Percentiles rank a stretch among this genome's conserved stretches.
These are phyloP conservation scores for Esox niger DNA, from an alignment of 2,113 vertebrate species.

Conservation along the genomic window DNA sequence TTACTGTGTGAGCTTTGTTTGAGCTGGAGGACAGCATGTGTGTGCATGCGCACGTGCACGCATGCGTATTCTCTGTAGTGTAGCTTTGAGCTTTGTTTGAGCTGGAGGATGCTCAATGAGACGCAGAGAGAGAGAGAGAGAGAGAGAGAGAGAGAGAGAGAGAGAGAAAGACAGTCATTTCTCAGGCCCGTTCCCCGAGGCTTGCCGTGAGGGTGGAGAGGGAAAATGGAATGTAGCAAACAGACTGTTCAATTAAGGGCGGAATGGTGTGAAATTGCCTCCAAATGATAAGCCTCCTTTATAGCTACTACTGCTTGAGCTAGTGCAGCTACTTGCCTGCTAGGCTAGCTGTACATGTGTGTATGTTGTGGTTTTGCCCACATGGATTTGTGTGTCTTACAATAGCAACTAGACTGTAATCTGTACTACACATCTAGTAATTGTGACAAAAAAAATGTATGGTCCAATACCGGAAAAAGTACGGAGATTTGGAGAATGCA, in stretches of 20 bases:
- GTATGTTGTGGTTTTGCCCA: neutral
- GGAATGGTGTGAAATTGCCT: slow-evolving; percentile 80
- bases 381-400: no score
- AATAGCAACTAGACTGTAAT: no score
- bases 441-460: no score
- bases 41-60: slow-evolving; percentile 31
- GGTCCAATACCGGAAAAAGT: no score
- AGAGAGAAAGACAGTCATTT: slow-evolving; percentile 74
- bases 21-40: slow-evolving; percentile 65
- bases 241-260: slow-evolving; percentile 81
- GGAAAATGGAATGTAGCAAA: slow-evolving; percentile 76
- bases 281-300: slow-evolving; percentile 78
- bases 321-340: slow-evolving; percentile 45
- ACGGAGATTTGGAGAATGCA: no score
- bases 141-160: slow-evolving; percentile 72
- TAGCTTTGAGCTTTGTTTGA: slow-evolving; percentile 68
- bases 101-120: slow-evolving; percentile 76
- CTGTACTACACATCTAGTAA: no score
- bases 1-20: slow-evolving; percentile 68
- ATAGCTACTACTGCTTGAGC: slow-evolving; percentile 52
- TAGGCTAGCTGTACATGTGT: slow-evolving; percentile 64
- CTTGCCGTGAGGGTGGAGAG: slow-evolving; percentile 60
- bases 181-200: slow-evolving; percentile 75
- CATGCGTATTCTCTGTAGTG: slow-evolving; percentile 12
- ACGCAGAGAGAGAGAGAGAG: slow-evolving; percentile 69